Percentiles rank a stretch among this genome's conserved stretches.
Conservation (phyloP, 2,797 vertebrate species). For the Galago senegalensis region DNA sequence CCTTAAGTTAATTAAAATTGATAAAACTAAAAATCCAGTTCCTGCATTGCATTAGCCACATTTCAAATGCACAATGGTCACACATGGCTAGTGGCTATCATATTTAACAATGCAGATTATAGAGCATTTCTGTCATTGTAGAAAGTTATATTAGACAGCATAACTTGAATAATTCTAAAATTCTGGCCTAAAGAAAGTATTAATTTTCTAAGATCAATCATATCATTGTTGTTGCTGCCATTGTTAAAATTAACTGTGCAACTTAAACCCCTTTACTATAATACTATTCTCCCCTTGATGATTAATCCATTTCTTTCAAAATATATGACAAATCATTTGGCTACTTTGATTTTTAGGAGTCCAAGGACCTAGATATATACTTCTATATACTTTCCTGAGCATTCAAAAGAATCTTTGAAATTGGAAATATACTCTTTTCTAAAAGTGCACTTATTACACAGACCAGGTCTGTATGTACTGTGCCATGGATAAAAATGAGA, state of each 20-base stretch:
- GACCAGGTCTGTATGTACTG: not conserved
- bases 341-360: constrained; percentile 31
- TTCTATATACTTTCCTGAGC: constrained; percentile 36
- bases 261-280: constrained; percentile 75
- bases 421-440: constrained; percentile 4
- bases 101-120: not conserved
- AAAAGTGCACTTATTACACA: constrained; percentile 25
- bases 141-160: not conserved
- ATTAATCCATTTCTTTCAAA: constrained; percentile 76
- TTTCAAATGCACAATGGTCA: not conserved
- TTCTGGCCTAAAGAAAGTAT: not conserved
- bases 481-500: constrained; percentile 2
- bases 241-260: constrained; percentile 36
- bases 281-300: constrained; percentile 47
- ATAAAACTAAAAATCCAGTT: constrained; percentile 27
- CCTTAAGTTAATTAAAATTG: constrained; percentile 44
- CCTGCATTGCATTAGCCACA: not conserved
- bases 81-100: not conserved
- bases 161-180: constrained; percentile 55
- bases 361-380: constrained; percentile 25
- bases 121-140: not conserved
- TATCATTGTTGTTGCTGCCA: not conserved
- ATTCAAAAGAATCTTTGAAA: constrained; percentile 69
- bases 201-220: constrained; percentile 66
- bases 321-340: not conserved